Evolutionary conservation across 2,113 vertebrate species (phyloP).

Genomic region (Gobio gobio): DNA sequence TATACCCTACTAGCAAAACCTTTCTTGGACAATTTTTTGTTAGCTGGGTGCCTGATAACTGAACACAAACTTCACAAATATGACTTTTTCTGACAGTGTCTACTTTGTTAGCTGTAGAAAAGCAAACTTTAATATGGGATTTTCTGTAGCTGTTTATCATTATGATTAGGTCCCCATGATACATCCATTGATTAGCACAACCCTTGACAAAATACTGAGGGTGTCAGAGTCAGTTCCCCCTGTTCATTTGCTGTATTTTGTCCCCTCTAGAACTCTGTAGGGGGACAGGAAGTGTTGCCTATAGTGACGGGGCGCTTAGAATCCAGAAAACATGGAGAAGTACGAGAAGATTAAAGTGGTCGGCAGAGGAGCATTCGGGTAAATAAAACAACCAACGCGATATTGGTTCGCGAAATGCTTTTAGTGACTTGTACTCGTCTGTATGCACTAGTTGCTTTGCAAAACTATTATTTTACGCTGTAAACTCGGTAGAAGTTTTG

Average conservation of each 20-base stretch:
- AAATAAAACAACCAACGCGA: conserved; percentile 58
- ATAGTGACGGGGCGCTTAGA: conserved; percentile 71
- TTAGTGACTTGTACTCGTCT: neutral
- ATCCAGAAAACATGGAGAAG: conserved; percentile 86
- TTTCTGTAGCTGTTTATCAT: neutral
- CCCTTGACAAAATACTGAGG: neutral
- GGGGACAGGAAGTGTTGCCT: conserved; percentile 74
- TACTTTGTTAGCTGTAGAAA: neutral
- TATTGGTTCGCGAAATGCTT: neutral
- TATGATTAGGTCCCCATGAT: neutral
- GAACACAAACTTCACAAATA: neutral
- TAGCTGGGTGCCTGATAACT: neutral
- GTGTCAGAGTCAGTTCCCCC: neutral
- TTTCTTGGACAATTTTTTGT: too few species aligned
- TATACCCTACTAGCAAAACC: too few species aligned
- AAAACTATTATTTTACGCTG: neutral
- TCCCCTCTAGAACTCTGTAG: conserved; percentile 64
- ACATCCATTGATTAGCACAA: neutral
- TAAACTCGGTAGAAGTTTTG: neutral
- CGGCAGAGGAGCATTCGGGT: conserved; percentile 97
- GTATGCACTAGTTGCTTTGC: neutral
- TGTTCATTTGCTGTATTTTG: conserved; percentile 52
- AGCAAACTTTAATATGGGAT: neutral
- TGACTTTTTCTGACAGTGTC: neutral
- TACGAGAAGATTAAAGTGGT: conserved; percentile 97